Percentiles rank a stretch among this genome's conserved stretches.
Evolutionary conservation across 1,140 invertebrate genomes (phyloP).

Genomic region (Drosophila lacertosa): DNA sequence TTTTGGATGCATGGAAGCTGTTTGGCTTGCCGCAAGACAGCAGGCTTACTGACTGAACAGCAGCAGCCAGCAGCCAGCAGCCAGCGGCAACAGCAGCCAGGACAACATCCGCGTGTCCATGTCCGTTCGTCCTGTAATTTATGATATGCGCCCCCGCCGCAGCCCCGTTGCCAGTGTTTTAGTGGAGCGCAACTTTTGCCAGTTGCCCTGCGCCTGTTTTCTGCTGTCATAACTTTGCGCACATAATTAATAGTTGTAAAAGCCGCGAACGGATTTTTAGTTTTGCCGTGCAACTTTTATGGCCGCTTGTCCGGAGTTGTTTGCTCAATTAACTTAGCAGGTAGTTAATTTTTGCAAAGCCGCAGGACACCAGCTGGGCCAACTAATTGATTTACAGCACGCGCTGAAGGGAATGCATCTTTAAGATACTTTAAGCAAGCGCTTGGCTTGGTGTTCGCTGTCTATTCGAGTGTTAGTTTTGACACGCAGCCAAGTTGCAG

Average conservation of each 20-base stretch:
- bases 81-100: slow-evolving; percentile 42
- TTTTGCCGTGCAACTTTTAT: slow-evolving; percentile 66
- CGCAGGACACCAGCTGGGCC: slow-evolving; percentile 44
- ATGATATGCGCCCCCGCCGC: slow-evolving; percentile 64
- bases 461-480: slow-evolving; percentile 43
- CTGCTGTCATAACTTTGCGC: slow-evolving; percentile 79
- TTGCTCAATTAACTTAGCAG: slow-evolving; percentile 83
- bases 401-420: neutral
- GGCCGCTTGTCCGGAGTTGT: slow-evolving; percentile 59
- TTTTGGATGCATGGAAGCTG: slow-evolving; percentile 81
- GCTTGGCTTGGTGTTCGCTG: neutral
- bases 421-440: slow-evolving; percentile 31
- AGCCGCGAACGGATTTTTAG: slow-evolving; percentile 68
- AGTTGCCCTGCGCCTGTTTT: slow-evolving; percentile 66
- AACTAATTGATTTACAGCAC: slow-evolving; percentile 71
- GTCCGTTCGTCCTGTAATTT: slow-evolving; percentile 73
- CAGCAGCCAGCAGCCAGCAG: slow-evolving; percentile 15
- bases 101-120: slow-evolving; percentile 59
- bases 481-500: slow-evolving; percentile 55
- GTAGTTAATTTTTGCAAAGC: slow-evolving; percentile 77
- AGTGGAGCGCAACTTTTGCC: slow-evolving; percentile 27
- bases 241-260: slow-evolving; percentile 81
- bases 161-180: slow-evolving; percentile 44
- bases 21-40: slow-evolving; percentile 76
- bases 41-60: slow-evolving; percentile 59